A percentile compares a stretch with the other conserved stretches of the same genome.
These are phyloP conservation scores for Emydoidea blandingii DNA, from an alignment of 2,797 vertebrate species.

Conservation along the genomic window DNA sequence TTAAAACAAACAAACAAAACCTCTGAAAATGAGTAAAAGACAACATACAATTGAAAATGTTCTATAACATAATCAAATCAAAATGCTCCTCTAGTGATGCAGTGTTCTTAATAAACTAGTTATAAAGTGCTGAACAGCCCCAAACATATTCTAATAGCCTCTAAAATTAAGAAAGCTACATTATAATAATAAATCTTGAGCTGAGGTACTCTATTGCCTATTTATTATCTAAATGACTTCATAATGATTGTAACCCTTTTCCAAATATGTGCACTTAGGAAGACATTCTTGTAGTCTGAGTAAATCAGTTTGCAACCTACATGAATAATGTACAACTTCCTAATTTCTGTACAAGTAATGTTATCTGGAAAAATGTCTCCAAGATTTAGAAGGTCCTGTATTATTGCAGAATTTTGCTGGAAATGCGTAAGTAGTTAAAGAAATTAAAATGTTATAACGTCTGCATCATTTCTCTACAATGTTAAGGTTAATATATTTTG, in stretches of 20 bases:
- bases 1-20: neutral
- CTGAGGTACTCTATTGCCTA: neutral
- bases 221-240: neutral
- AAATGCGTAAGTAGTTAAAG: neutral
- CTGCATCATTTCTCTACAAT: neutral
- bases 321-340: neutral
- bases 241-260: neutral
- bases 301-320: neutral
- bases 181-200: neutral
- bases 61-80: neutral
- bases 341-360: neutral
- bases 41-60: neutral
- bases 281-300: neutral
- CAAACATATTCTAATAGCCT: neutral
- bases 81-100: neutral
- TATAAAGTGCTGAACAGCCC: neutral
- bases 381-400: neutral
- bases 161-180: neutral
- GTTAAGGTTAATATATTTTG: neutral
- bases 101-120: neutral
- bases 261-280: neutral
- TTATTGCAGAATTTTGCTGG: neutral
- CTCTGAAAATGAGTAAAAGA: neutral
- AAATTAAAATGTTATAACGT: neutral
- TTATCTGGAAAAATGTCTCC: neutral